phyloP scores from a whole-genome alignment of 2,113 vertebrate species.

The Pseudorasbora parva region DNA sequence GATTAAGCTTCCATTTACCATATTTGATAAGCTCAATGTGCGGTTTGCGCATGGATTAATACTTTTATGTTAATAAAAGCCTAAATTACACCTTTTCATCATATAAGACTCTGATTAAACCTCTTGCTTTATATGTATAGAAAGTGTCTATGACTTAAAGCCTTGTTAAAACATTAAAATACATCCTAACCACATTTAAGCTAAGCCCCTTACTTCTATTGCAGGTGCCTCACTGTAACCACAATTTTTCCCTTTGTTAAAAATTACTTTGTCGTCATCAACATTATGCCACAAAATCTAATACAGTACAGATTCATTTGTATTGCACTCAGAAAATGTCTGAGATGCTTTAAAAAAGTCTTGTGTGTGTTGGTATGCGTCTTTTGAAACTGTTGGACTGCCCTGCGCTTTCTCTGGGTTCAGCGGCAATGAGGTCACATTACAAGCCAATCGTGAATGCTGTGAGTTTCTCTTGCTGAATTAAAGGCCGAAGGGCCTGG shows the following conservation, averaged over 20 bases:
- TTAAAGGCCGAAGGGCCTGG: conserved; percentile 59
- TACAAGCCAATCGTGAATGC: conserved; percentile 67
- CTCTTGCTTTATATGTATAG: not conserved
- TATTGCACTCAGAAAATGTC: not conserved
- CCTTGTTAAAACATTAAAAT: too few species aligned
- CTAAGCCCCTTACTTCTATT: too few species aligned
- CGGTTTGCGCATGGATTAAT: not conserved
- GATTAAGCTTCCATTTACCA: not conserved
- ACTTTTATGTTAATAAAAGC: too few species aligned
- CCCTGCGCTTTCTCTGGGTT: conserved; percentile 47
- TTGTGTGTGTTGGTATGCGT: not conserved
- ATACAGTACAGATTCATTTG: not conserved
- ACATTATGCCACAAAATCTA: not conserved
- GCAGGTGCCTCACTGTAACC: too few species aligned
- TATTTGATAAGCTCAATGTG: not conserved
- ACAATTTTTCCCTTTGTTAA: too few species aligned
- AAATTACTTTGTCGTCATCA: too few species aligned
- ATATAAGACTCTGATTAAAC: too few species aligned
- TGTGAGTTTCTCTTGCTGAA: conserved; percentile 52
- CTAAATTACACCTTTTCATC: too few species aligned
- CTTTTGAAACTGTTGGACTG: conserved; percentile 1
- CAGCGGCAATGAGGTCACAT: conserved; percentile 65
- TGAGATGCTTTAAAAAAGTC: not conserved
- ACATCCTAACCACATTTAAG: too few species aligned
- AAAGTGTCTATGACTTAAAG: not conserved